A percentile compares a stretch with the other conserved stretches of the same genome.
These are phyloP conservation scores for Bilobella aurantiaca DNA, from an alignment of 1,140 invertebrate species.

Conservation along the genomic window DNA sequence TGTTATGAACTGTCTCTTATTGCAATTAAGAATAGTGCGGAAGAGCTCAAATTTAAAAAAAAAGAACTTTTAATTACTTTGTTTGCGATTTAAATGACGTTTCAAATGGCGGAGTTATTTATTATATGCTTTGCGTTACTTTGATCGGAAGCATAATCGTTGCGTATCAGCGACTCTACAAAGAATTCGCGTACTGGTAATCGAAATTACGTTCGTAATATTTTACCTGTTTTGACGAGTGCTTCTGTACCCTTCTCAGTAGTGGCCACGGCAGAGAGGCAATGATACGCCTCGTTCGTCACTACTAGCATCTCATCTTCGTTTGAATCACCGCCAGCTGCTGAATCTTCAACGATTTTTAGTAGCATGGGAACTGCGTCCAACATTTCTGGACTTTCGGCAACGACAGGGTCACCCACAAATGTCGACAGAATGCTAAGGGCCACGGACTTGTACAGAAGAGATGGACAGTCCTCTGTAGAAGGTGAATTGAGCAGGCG, in stretches of 20 bases:
- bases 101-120: too few species aligned
- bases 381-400: slow-evolving; percentile 67
- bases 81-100: too few species aligned
- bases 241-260: slow-evolving; percentile 61
- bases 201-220: too few species aligned
- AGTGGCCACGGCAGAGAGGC: slow-evolving; percentile 63
- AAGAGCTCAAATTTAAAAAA: too few species aligned
- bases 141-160: too few species aligned
- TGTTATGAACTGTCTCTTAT: too few species aligned
- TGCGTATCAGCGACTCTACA: too few species aligned
- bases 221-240: slow-evolving; percentile 57
- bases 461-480: slow-evolving; percentile 68
- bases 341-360: slow-evolving; percentile 57
- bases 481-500: slow-evolving; percentile 61
- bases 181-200: too few species aligned
- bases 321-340: slow-evolving; percentile 61
- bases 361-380: slow-evolving; percentile 66
- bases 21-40: too few species aligned
- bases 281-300: slow-evolving; percentile 76
- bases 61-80: too few species aligned
- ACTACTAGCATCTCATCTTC: slow-evolving; percentile 74
- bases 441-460: slow-evolving; percentile 79
- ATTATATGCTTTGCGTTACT: too few species aligned
- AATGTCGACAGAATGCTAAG: slow-evolving; percentile 72
- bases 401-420: slow-evolving; percentile 63